Percentiles rank a stretch among this genome's conserved stretches.
Conservation (phyloP, 2,888 invertebrate genomes). For the Drosophila anceps region DNA sequence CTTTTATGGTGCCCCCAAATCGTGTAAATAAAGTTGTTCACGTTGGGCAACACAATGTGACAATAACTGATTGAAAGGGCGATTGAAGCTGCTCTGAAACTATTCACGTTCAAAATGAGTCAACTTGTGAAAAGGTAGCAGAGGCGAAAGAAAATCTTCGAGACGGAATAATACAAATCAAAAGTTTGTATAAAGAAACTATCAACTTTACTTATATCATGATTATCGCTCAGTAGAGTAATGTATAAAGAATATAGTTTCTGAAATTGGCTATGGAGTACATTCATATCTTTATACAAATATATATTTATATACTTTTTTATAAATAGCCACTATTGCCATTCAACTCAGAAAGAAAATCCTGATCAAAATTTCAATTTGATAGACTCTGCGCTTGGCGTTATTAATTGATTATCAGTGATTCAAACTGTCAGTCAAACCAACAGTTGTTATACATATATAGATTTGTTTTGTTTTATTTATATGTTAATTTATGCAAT, state of each 20-base stretch:
- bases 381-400: not conserved
- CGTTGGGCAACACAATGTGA: constrained; percentile 17
- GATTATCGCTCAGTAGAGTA: not conserved
- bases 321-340: not conserved
- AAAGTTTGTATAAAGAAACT: too few relatives aligned
- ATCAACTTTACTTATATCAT: not conserved
- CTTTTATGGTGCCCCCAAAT: constrained; percentile 50
- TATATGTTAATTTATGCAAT: not conserved
- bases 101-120: not conserved
- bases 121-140: not conserved
- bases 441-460: not conserved
- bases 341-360: not conserved
- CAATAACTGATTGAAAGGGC: constrained; percentile 8
- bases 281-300: not conserved
- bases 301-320: not conserved
- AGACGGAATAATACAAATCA: too few relatives aligned
- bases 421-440: not conserved
- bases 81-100: not conserved
- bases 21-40: constrained; percentile 66
- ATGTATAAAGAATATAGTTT: not conserved
- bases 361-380: constrained; percentile 1
- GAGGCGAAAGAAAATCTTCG: not conserved
- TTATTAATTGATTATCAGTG: not conserved
- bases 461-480: not conserved
- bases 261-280: not conserved